Evolutionary conservation across 2,888 invertebrate genomes (phyloP), one percentile per base, ranked within the genome.

Genomic region (Drosophila pseudotakahashii): DNA sequence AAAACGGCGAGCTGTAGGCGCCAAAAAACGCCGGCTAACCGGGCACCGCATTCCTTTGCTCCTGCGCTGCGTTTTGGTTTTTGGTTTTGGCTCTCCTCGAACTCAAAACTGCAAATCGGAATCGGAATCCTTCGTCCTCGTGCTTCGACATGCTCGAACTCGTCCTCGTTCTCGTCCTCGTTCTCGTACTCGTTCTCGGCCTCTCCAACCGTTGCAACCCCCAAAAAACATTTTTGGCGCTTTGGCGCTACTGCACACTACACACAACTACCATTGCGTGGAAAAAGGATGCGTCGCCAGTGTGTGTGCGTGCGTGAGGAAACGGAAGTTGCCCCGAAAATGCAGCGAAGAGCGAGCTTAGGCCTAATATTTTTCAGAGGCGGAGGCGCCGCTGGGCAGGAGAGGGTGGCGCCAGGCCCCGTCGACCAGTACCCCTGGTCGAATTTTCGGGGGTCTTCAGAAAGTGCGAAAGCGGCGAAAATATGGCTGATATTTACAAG

Each of bases 1-100:
- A 34, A 59, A 53, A 63, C 67, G 47, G 57, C 57, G 50, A 60
- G 60, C 34, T 34, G 48, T 73, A 54, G 51, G 66, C 51, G 59
- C 45, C 73, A 48, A 63, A 72, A 82, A 85, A 82, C 80, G 64
- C 86, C 84, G 86, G 82, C 82, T 62, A 57, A 64, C 64, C 78
- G 85, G 81, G 85, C 37, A 77, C 64, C 37, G 74, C 87, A 84
- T 84, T 88, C 84, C 84, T 88, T 84, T 69, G 76, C 88, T 85
- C 48, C 48, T 48, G 48, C 48, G 48, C 48, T 48, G 48, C 48
- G 48, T 48, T 48, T 34, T 34, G 34, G 34, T 11, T 11, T 48
- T 48, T 34, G 11, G 34, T 11, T 11, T 11, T 34, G 48, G 62
- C 62, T 63, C 62, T 63, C 36, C 55, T 36, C 51, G 36, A 51